Evolutionary conservation across 2,113 vertebrate genomes (phyloP).

Genomic region (Elephas maximus): DNA sequence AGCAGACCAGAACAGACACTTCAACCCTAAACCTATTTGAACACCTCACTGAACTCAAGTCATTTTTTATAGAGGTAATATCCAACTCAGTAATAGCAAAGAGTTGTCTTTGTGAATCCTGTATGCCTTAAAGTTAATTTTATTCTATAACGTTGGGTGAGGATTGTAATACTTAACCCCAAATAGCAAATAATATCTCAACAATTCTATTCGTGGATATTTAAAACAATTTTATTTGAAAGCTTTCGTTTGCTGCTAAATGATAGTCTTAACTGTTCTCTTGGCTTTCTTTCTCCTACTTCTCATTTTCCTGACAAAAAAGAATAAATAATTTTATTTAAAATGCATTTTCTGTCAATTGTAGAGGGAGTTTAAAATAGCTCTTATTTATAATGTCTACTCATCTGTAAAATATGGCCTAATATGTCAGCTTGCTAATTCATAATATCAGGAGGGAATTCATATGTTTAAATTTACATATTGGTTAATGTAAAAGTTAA

Average conservation of each 20-base stretch:
- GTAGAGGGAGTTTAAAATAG: conserved; percentile 23
- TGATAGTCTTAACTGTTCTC: conserved; percentile 19
- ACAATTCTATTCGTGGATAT: conserved; percentile 45
- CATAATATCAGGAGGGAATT: conserved; percentile 19
- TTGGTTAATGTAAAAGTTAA: conserved; percentile 25
- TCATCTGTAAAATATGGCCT: conserved; percentile 1
- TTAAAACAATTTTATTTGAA: conserved; percentile 49
- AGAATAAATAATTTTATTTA: conserved; percentile 45
- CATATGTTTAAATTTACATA: conserved; percentile 16
- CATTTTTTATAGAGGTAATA: conserved; percentile 97
- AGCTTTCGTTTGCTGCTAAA: conserved; percentile 43
- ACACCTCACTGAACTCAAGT: conserved; percentile 96
- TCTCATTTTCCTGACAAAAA: conserved; percentile 30
- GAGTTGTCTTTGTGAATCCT: conserved; percentile 51
- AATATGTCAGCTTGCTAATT: conserved; percentile 55
- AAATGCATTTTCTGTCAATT: not conserved
- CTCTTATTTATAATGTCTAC: not conserved
- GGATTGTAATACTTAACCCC: not conserved
- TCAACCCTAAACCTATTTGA: conserved; percentile 95
- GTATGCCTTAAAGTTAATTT: not conserved
- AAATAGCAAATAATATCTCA: conserved; percentile 24
- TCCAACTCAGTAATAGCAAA: conserved; percentile 26
- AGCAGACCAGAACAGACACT: conserved; percentile 92
- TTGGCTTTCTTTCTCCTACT: conserved; percentile 16
- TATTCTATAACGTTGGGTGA: not conserved